Evolutionary conservation across 2,888 invertebrate species (phyloP).

Genomic region (Uloborus plumipes): DNA sequence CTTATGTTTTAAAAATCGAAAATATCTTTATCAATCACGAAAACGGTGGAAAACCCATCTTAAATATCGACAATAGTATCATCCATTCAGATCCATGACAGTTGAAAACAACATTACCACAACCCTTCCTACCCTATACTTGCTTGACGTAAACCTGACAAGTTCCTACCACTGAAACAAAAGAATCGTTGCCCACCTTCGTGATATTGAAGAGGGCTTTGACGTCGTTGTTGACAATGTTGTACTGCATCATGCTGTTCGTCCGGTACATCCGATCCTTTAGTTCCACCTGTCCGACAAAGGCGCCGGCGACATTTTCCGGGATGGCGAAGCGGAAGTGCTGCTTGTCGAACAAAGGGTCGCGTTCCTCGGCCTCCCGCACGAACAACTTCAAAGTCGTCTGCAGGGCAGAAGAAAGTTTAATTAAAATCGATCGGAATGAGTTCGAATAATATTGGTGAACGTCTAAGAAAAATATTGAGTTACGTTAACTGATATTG

Average conservation of each 20-base stretch:
- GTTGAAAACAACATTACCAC: too few relatives aligned
- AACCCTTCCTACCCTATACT: too few relatives aligned
- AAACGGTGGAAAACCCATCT: too few relatives aligned
- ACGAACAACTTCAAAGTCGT: constrained; percentile 67
- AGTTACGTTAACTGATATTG: too few relatives aligned
- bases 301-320: constrained; percentile 67
- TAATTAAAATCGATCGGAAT: too few relatives aligned
- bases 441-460: too few relatives aligned
- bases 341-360: constrained; percentile 67
- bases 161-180: background rate
- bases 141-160: too few relatives aligned
- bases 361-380: constrained; percentile 68
- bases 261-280: constrained; percentile 66
- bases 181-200: constrained; percentile 27
- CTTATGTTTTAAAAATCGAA: too few relatives aligned
- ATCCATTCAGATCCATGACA: too few relatives aligned
- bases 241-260: constrained; percentile 66
- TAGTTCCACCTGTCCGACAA: constrained; percentile 68
- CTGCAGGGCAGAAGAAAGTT: constrained; percentile 25
- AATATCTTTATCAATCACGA: too few relatives aligned
- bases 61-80: too few relatives aligned
- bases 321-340: constrained; percentile 67
- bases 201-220: constrained; percentile 66
- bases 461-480: too few relatives aligned
- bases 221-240: constrained; percentile 67